Percentiles rank a stretch among this genome's conserved stretches.
phyloP scores from a whole-genome alignment of 2,113 vertebrate species.

The Planiliza haematocheilus region DNA sequence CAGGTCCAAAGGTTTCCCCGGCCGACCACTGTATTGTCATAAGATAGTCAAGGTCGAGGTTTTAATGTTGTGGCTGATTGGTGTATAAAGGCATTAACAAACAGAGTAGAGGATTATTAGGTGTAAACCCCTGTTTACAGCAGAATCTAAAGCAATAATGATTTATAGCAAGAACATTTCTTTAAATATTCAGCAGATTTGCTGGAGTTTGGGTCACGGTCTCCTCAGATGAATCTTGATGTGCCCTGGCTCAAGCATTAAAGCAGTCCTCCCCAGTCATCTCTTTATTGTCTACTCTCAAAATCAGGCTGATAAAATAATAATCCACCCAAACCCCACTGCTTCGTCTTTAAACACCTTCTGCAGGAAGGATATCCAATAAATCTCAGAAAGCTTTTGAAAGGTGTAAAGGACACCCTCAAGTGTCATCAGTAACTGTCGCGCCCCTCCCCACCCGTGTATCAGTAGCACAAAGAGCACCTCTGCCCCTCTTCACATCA shows the following conservation, averaged over 20 bases:
- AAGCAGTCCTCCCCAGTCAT: not conserved
- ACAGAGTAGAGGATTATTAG: too few relatives aligned
- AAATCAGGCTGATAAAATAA: not conserved
- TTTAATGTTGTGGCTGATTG: too few relatives aligned
- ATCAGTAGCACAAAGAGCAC: conserved; percentile 71
- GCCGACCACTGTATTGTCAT: too few relatives aligned
- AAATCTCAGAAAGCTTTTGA: conserved; percentile 52
- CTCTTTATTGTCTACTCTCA: not conserved
- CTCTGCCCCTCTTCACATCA: conserved; percentile 67
- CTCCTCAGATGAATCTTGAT: not conserved
- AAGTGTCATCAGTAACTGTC: conserved; percentile 31
- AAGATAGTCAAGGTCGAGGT: too few relatives aligned
- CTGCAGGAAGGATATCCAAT: conserved; percentile 58
- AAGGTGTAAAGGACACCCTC: conserved; percentile 52
- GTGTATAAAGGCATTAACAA: too few relatives aligned
- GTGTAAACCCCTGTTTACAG: not conserved
- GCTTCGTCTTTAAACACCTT: conserved; percentile 56
- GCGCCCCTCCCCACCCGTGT: conserved; percentile 17
- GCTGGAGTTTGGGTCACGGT: not conserved
- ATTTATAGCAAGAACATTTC: not conserved
- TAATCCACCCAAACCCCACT: conserved; percentile 5
- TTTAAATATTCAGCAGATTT: not conserved
- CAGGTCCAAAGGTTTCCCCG: too few relatives aligned
- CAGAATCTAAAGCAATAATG: not conserved
- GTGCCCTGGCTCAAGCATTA: not conserved